These are phyloP conservation scores for Fulica atra DNA, from an alignment of 2,113 vertebrate species.

Conservation along the genomic window DNA sequence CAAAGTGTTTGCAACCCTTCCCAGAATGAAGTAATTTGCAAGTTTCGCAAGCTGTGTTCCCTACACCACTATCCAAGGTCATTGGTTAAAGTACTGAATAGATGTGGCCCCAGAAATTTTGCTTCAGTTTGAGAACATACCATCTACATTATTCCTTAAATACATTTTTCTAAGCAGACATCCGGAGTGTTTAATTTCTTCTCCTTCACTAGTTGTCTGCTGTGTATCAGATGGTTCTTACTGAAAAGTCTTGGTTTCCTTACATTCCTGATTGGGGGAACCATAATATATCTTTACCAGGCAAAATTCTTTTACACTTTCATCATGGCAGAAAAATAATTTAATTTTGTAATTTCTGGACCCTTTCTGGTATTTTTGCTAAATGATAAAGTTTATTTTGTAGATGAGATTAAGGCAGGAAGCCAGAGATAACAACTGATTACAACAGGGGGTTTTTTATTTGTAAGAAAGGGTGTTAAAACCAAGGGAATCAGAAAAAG, in stretches of 20 bases:
- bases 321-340: not conserved
- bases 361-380: not conserved
- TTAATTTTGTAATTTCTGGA: not conserved
- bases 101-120: not conserved
- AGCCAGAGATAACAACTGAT: not conserved
- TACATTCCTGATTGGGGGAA: not conserved
- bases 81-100: not conserved
- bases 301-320: not conserved
- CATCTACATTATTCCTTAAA: not conserved
- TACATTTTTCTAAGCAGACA: not conserved
- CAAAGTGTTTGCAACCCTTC: not conserved
- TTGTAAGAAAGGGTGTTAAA: not conserved
- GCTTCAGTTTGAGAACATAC: not conserved
- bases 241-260: not conserved
- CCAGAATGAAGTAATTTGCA: not conserved
- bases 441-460: not conserved
- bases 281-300: not conserved
- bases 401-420: not conserved
- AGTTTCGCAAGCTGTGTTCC: not conserved
- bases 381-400: not conserved
- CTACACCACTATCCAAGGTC: not conserved
- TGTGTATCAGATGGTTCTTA: not conserved
- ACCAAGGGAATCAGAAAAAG: not conserved
- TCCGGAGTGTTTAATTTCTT: not conserved
- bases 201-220: not conserved